Evolutionary conservation across 2,888 invertebrate genomes (phyloP).

Genomic region (Clunio marinus): DNA sequence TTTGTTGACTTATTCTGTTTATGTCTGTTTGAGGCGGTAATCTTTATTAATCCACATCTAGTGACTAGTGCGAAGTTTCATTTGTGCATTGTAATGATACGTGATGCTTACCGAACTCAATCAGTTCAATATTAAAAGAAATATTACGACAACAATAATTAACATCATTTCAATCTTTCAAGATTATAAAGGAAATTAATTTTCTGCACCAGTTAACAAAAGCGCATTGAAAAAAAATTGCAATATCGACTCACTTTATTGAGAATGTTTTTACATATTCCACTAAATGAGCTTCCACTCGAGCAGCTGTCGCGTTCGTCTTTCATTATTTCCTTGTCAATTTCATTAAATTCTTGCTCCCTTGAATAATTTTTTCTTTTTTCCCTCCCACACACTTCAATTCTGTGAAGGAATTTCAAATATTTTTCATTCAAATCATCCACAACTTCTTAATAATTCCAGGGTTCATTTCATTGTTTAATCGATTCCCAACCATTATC

Average conservation of each 20-base stretch:
- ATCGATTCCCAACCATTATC: conserved; percentile 28
- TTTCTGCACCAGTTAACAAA: conserved; percentile 30
- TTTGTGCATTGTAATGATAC: neutral
- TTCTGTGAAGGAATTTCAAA: conserved; percentile 11
- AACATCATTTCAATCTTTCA: too few species aligned
- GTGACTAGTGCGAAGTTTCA: neutral
- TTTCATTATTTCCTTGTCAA: conserved; percentile 7
- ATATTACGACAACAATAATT: too few species aligned
- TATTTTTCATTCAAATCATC: neutral
- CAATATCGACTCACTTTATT: conserved; percentile 40
- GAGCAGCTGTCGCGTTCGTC: conserved; percentile 38
- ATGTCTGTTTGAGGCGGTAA: neutral
- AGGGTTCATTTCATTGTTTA: conserved; percentile 16
- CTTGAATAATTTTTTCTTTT: neutral
- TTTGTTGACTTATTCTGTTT: neutral
- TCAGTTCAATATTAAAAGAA: neutral
- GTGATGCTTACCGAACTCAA: neutral
- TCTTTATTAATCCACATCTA: neutral
- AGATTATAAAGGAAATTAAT: too few species aligned
- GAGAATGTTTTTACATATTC: conserved; percentile 42
- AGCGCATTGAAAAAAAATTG: too few species aligned
- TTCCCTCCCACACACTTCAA: neutral
- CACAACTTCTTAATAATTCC: neutral
- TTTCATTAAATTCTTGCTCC: neutral
- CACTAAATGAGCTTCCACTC: conserved; percentile 42